phyloP scores from a whole-genome alignment of 2,888 invertebrate genomes.

The Acleris laterana region DNA sequence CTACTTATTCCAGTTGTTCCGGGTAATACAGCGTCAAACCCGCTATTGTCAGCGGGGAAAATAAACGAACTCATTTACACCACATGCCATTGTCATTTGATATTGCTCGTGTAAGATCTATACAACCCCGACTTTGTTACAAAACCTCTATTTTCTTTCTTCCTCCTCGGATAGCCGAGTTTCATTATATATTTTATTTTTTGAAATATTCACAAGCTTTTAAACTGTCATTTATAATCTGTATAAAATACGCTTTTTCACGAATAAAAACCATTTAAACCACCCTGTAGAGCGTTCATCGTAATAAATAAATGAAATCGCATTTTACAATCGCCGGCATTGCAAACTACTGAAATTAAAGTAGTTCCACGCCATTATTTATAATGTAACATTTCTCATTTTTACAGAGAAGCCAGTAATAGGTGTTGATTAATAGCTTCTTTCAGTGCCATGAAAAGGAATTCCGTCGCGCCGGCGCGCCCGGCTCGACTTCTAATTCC shows the following conservation, averaged over 20 bases:
- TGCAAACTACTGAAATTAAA: slow-evolving; percentile 37
- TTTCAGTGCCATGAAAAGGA: slow-evolving; percentile 51
- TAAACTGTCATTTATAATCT: no score
- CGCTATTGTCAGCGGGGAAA: slow-evolving; percentile 47
- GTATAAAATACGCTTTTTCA: neutral
- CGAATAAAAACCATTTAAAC: slow-evolving; percentile 19
- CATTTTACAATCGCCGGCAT: slow-evolving; percentile 32
- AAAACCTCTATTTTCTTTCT: slow-evolving; percentile 18
- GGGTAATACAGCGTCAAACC: slow-evolving; percentile 55
- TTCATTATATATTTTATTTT: neutral
- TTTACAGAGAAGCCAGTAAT: slow-evolving; percentile 35
- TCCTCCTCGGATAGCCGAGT: neutral
- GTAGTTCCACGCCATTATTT: slow-evolving; percentile 34
- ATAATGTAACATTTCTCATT: slow-evolving; percentile 36
- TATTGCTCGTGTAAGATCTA: slow-evolving; percentile 55
- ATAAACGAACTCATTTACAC: slow-evolving; percentile 60
- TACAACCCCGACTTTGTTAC: slow-evolving; percentile 28
- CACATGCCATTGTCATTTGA: slow-evolving; percentile 59
- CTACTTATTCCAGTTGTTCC: slow-evolving; percentile 56
- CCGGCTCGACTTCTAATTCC: slow-evolving; percentile 60
- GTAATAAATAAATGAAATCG: slow-evolving; percentile 35
- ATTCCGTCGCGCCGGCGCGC: slow-evolving; percentile 53
- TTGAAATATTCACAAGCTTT: no score
- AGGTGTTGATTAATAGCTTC: slow-evolving; percentile 38
- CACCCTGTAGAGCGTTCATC: slow-evolving; percentile 13